Base-by-base conservation (phyloP, 2,113 vertebrate genomes). In the Suncus etruscus region DNA sequence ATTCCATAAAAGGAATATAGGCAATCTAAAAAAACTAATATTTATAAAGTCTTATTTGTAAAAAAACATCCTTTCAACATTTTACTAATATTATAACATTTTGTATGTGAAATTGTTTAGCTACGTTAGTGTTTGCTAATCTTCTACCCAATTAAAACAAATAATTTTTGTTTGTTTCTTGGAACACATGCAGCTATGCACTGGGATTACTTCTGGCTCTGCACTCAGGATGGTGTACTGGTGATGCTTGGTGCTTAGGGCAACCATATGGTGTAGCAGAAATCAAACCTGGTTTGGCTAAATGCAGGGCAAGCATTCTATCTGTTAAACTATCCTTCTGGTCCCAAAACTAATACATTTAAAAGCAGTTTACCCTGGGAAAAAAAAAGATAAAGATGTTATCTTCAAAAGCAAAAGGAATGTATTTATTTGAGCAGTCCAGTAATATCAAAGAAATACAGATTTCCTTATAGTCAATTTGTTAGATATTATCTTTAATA, bases 281-380 rank as follows among this genome's bases (percentile, higher is more conserved):
- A 3, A 39, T 39, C 39, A 39, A 39, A 39, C 39, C 39, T 39
- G 39, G 5, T 3, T 39, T 39, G 39, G 39, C 39, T 39, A 39
- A 3, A 39, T 39, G 39, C 39, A 39, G 39, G 39, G 39, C 39
- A 3, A 39, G 39, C 39, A 39, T 39, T 39, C 39, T 39, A 39
- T 39, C 39, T 39, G 39, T 39, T 39, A 5, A 3, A 39, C 39
- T 39, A 39, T 39, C 39, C 39, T 39, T 39, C 39, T 39, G 39
- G 5, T 39, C 39, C 39, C 39, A 3, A 39, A 39, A 39, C 39
- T 39, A 39, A 39, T 39, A 39, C 39, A 39, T 39, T 39, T 51
- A 32, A 88, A 92, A 82, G 50, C 50, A 93, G 29, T 54, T 69
- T 78, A 63, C 54, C 7, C 70, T 83, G 31, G 1, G 86, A 94